phyloP scores from a whole-genome alignment of 2,113 vertebrate species.

The Monopterus albus region DNA sequence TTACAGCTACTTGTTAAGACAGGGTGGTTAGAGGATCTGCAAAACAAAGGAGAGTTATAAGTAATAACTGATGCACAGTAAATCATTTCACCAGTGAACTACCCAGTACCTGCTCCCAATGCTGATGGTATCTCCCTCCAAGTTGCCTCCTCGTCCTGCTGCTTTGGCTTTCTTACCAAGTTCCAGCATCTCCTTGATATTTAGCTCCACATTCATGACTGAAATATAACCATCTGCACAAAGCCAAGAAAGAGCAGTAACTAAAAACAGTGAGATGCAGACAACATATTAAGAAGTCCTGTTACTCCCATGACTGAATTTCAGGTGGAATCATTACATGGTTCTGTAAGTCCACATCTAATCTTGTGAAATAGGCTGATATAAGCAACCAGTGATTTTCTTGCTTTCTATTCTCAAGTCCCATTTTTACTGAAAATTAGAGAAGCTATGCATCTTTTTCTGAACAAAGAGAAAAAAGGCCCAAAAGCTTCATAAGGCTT shows the following conservation, averaged over 20 bases:
- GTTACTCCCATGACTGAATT: too few relatives aligned
- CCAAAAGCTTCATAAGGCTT: too few relatives aligned
- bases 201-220: constrained; percentile 77
- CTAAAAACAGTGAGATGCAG: background rate
- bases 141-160: constrained; percentile 52
- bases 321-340: too few relatives aligned
- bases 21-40: constrained; percentile 77
- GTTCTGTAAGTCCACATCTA: background rate
- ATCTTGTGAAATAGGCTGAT: background rate
- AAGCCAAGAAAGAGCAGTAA: background rate
- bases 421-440: background rate
- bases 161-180: constrained; percentile 63
- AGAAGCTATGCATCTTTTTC: too few relatives aligned
- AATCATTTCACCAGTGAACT: too few relatives aligned
- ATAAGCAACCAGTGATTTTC: background rate
- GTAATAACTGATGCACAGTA: too few relatives aligned
- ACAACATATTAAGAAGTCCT: too few relatives aligned
- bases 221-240: constrained; percentile 80
- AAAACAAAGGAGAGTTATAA: constrained; percentile 12
- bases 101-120: constrained; percentile 76
- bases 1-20: constrained; percentile 81
- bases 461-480: too few relatives aligned
- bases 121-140: constrained; percentile 77
- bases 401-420: background rate
- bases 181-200: constrained; percentile 79